phyloP scores from a whole-genome alignment of 2,113 vertebrate genomes.

The Suricata suricatta region DNA sequence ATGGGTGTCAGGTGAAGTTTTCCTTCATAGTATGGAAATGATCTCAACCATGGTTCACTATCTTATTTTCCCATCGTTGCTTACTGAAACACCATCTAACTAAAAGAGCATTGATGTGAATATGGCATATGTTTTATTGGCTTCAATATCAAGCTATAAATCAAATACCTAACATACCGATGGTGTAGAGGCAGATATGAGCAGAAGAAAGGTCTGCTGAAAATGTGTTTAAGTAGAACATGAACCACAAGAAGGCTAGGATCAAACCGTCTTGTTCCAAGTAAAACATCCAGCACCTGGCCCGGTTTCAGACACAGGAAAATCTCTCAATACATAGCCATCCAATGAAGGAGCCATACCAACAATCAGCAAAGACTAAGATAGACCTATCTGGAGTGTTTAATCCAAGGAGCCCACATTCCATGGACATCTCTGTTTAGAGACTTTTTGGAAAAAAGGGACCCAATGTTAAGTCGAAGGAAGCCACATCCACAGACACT shows the following conservation, averaged over 20 bases:
- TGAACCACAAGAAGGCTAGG: not conserved
- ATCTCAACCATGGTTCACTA: not conserved
- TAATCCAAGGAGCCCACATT: not conserved
- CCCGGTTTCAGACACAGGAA: not conserved
- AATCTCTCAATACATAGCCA: not conserved
- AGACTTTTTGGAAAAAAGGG: not conserved
- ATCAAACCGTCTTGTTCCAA: not conserved
- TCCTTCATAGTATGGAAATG: not conserved
- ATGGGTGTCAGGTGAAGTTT: not conserved
- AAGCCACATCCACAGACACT: not conserved
- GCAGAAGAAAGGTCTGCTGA: not conserved
- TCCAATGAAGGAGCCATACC: not conserved
- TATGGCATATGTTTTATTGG: accelerated
- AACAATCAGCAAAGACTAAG: not conserved
- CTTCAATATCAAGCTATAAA: not conserved
- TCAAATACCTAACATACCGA: accelerated
- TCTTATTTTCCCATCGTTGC: not conserved
- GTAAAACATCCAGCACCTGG: not conserved
- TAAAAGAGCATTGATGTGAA: not conserved
- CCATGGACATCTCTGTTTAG: not conserved
- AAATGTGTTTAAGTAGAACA: not conserved
- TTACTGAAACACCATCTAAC: not conserved
- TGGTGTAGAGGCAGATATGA: not conserved
- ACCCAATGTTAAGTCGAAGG: too few species aligned
- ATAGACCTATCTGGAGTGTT: not conserved